Evolutionary conservation across 2,113 vertebrate genomes (phyloP), one percentile per base, ranked within the genome.

Genomic region (Marcusenius ussheri): DNA sequence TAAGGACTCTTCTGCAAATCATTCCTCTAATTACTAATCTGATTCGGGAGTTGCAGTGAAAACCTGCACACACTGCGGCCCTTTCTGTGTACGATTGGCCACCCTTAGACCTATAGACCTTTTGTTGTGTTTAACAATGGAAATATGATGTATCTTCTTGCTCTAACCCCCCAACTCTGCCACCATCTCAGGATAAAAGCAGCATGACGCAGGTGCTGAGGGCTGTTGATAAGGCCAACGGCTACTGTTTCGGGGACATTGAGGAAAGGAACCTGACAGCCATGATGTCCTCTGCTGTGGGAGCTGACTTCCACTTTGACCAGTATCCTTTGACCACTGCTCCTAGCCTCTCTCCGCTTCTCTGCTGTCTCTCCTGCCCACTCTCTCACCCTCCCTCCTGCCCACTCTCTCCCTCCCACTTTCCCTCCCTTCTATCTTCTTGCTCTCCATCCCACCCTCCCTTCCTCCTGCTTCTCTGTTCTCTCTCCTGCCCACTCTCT

Each of bases 161-260:
- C 27, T 70, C 27, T 70, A 70, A 70, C 62, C n/a, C n/a, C 27
- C n/a, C 10, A 31, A 70, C 27, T 88, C 21, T 1, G 50, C 70
- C 45, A 58, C 46, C 24, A 62, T 8, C 21, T 0, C 94, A 99
- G 98, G 98, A 99, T 91, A 98, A 97, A 92, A 95, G 98, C 89
- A 99, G 97, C 93, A 95, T 99, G 97, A 94, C 93, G 91, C 95
- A 93, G 89, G 97, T 99, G 93, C 92, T 99, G 89, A 96, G 96
- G 92, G 95, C 96, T 0, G 98, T 99, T 92, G 98, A 99, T 96
- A 99, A 99, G 93, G 98, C 98, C 94, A 99, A 97, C 0, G 98
- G 98, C 56, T 99, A 97, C 91, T 99, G 96, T 94, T 99, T 98
- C 0, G 98, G 97, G 39, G 96, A 98, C 90, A 91, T 94, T 90